A percentile compares a stretch with the other conserved stretches of the same genome.
These are phyloP conservation scores for Orthosia incerta DNA, from an alignment of 2,888 invertebrate genomes.

Conservation along the genomic window DNA sequence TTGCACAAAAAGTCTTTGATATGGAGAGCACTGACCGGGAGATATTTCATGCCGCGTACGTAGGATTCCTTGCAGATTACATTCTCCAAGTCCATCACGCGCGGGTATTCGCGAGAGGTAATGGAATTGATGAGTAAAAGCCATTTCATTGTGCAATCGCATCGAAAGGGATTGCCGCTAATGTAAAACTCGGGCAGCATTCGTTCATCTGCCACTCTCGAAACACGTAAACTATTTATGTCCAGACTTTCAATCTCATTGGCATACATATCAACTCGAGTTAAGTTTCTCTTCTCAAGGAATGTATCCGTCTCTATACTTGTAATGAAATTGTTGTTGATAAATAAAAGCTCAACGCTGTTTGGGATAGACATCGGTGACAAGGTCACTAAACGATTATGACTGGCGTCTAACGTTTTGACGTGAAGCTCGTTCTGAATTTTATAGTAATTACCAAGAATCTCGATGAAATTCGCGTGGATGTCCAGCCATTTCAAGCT, in stretches of 20 bases:
- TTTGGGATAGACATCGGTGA: constrained; percentile 96
- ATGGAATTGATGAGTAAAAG: constrained; percentile 96
- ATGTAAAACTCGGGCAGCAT: constrained; percentile 96
- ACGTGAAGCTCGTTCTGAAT: constrained; percentile 95
- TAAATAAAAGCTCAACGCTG: constrained; percentile 96
- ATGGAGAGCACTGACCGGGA: constrained; percentile 94
- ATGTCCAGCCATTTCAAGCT: constrained; percentile 97
- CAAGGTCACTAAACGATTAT: constrained; percentile 95
- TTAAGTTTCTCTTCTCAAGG: constrained; percentile 95
- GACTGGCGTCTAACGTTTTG: constrained; percentile 96
- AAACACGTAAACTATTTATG: constrained; percentile 94
- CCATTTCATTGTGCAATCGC: constrained; percentile 99
- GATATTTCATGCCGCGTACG: constrained; percentile 94
- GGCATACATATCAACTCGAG: constrained; percentile 97
- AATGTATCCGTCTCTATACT: constrained; percentile 96
- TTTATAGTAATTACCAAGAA: constrained; percentile 96
- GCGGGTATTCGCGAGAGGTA: constrained; percentile 95
- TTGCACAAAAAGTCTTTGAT: constrained; percentile 97
- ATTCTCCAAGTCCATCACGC: constrained; percentile 96
- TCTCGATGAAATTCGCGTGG: constrained; percentile 97
- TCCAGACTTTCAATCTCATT: constrained; percentile 96
- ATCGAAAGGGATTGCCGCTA: constrained; percentile 97
- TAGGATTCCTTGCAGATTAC: constrained; percentile 96
- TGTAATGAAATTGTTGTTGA: constrained; percentile 96
- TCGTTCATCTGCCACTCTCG: constrained; percentile 93